These are phyloP conservation scores for Molossus alvarezi DNA, from an alignment of 2,797 vertebrate species.

Conservation along the genomic window DNA sequence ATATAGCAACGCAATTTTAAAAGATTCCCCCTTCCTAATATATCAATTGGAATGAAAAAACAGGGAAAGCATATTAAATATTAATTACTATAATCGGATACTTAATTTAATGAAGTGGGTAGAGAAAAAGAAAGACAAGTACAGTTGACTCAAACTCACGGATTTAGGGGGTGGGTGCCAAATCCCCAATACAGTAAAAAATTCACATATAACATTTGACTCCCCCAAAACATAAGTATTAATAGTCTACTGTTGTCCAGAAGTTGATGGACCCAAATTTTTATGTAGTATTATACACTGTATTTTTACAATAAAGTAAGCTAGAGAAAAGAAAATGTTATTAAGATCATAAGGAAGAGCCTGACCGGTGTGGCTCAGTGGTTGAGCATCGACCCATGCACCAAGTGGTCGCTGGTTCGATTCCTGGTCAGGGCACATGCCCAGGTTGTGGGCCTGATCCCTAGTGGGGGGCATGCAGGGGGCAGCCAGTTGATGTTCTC, in stretches of 20 bases:
- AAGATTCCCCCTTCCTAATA: not conserved
- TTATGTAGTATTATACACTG: not conserved
- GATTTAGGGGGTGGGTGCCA: not conserved
- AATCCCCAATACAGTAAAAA: not conserved
- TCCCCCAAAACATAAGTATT: not conserved
- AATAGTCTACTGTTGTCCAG: not conserved
- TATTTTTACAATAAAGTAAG: not conserved
- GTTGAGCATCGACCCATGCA: no score
- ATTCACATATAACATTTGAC: not conserved
- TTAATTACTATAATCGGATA: not conserved
- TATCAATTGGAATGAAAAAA: not conserved
- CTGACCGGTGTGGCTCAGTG: no score
- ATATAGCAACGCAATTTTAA: slow-evolving; percentile 25
- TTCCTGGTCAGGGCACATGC: no score
- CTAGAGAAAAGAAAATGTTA: not conserved
- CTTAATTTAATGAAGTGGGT: not conserved
- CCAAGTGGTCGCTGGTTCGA: no score
- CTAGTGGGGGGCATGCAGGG: no score
- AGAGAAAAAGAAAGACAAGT: not conserved
- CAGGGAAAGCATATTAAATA: not conserved
- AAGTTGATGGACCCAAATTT: not conserved
- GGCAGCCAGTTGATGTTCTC: no score
- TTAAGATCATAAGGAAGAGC: not conserved
- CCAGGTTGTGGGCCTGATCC: no score
- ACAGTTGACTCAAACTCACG: not conserved